Conservation (phyloP, 1,140 invertebrate genomes). For the Pseudomyrmex dendroicus region DNA sequence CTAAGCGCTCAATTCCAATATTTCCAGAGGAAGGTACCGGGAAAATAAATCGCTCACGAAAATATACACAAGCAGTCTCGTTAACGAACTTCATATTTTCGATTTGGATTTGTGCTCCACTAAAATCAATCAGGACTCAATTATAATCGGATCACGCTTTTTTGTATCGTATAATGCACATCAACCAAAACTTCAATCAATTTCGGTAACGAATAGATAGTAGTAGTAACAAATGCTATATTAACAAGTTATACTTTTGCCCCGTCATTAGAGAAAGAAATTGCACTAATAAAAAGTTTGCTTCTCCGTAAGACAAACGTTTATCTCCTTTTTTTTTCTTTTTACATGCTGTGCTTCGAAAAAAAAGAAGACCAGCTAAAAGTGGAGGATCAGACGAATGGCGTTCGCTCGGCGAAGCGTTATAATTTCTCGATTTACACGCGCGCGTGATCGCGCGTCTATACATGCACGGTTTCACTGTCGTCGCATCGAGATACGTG, state of each 20-base stretch:
- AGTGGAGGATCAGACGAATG: background rate
- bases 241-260: no score
- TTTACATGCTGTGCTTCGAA: background rate
- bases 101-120: conserved; percentile 15
- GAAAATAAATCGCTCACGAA: background rate
- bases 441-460: conserved; percentile 52
- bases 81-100: conserved; percentile 20
- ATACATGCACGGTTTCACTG: conserved; percentile 48
- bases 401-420: conserved; percentile 46
- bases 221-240: no score
- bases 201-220: background rate
- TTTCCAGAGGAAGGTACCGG: background rate
- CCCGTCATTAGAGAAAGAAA: background rate
- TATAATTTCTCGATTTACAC: conserved; percentile 53
- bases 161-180: background rate
- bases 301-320: background rate
- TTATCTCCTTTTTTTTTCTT: background rate
- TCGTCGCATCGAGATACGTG: conserved; percentile 14
- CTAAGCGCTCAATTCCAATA: conserved; percentile 10
- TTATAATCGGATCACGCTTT: background rate
- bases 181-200: background rate
- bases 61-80: background rate
- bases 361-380: background rate
- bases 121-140: background rate
- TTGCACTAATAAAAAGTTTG: background rate